A percentile compares a stretch with the other conserved stretches of the same genome.
Evolutionary conservation across 2,113 vertebrate genomes (phyloP).

Genomic region (Motacilla alba): DNA sequence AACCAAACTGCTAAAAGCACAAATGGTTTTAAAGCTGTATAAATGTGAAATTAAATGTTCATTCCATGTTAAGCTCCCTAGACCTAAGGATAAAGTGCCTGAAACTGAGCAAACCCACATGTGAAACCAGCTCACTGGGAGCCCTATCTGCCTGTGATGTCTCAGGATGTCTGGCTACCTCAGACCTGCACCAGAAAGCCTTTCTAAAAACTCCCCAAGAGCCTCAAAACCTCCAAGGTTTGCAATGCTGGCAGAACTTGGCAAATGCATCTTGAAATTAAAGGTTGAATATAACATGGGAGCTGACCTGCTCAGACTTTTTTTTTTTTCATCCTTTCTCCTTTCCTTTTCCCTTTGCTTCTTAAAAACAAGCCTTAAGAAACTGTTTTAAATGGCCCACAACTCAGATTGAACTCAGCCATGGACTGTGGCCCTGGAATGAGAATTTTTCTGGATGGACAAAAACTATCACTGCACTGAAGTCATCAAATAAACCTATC

Average conservation of each 20-base stretch:
- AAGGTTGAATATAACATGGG: neutral
- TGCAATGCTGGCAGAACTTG: neutral
- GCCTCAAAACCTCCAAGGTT: neutral
- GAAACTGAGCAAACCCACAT: constrained; percentile 14
- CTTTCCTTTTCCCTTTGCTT: neutral
- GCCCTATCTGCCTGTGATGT: neutral
- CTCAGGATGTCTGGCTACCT: neutral
- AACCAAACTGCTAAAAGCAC: neutral
- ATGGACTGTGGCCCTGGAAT: neutral
- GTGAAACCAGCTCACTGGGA: neutral
- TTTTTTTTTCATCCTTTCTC: neutral
- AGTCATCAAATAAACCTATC: neutral
- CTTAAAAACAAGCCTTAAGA: neutral
- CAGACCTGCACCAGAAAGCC: neutral
- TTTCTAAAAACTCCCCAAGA: neutral
- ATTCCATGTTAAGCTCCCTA: constrained; percentile 19
- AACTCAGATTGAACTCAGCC: neutral
- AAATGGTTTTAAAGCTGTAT: constrained; percentile 9
- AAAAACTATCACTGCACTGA: neutral
- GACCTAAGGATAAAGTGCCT: constrained; percentile 31
- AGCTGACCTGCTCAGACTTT: neutral
- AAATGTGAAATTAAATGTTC: constrained; percentile 34
- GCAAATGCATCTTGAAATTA: neutral
- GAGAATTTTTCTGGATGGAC: neutral
- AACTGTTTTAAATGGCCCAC: neutral